Evolutionary conservation across 2,797 vertebrate genomes (phyloP).

Genomic region (Microctenopoma lineatum): DNA sequence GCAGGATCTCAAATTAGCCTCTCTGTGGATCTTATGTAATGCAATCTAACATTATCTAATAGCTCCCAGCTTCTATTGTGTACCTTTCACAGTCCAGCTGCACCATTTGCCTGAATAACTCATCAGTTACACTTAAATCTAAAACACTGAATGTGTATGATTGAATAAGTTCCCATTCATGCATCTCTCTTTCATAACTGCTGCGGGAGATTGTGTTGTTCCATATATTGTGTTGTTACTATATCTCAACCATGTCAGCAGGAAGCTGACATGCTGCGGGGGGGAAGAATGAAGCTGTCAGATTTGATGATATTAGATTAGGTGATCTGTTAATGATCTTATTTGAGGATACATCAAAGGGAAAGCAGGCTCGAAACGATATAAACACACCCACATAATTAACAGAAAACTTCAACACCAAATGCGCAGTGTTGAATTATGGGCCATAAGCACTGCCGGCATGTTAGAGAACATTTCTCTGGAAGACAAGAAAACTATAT

Average conservation of each 20-base stretch:
- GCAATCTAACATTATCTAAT: slow-evolving; percentile 22
- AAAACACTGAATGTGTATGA: slow-evolving; percentile 27
- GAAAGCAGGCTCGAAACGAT: slow-evolving; percentile 44
- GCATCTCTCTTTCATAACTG: slow-evolving; percentile 37
- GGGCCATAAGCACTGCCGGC: slow-evolving; percentile 30
- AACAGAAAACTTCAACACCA: slow-evolving; percentile 54
- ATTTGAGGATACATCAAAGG: slow-evolving; percentile 56
- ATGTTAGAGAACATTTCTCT: slow-evolving; percentile 17
- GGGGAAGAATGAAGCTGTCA: slow-evolving; percentile 41
- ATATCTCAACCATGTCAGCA: slow-evolving; percentile 24
- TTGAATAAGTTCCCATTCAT: slow-evolving; percentile 35
- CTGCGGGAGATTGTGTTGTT: slow-evolving; percentile 48
- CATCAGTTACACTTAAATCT: neutral
- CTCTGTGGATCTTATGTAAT: slow-evolving; percentile 51
- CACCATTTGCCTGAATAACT: neutral
- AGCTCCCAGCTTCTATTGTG: slow-evolving; percentile 26
- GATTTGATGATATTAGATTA: slow-evolving; percentile 62
- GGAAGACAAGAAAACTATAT: neutral
- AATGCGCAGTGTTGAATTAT: slow-evolving; percentile 52
- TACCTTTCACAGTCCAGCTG: slow-evolving; percentile 16
- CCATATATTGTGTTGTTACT: slow-evolving; percentile 48
- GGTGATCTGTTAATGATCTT: slow-evolving; percentile 61
- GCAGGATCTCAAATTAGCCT: slow-evolving; percentile 43
- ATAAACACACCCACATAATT: slow-evolving; percentile 58
- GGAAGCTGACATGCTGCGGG: slow-evolving; percentile 25